Percentiles rank a stretch among this genome's conserved stretches.
phyloP scores from a whole-genome alignment of 2,113 vertebrate genomes.

The Salvator merianae region DNA sequence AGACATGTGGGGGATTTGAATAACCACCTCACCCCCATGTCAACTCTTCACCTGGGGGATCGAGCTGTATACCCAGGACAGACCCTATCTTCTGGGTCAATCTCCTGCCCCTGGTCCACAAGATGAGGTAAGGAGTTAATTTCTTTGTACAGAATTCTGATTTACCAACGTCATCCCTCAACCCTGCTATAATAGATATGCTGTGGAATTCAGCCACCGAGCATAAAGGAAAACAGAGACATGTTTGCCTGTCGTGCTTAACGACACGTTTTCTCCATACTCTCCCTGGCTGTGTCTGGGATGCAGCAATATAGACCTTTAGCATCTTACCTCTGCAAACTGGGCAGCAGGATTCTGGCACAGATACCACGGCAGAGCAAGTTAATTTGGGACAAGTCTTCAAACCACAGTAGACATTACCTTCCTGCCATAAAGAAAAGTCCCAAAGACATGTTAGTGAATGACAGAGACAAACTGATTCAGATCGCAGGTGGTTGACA shows the following conservation, averaged over 20 bases:
- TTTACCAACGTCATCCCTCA: too few relatives aligned
- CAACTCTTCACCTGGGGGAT: too few relatives aligned
- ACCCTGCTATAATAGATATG: neutral
- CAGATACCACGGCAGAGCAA: constrained; percentile 76
- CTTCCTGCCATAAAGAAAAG: constrained; percentile 72
- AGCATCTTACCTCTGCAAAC: constrained; percentile 78
- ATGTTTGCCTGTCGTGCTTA: neutral
- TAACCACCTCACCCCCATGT: too few relatives aligned
- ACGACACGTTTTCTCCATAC: neutral
- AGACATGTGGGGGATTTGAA: too few relatives aligned
- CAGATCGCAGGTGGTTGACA: neutral
- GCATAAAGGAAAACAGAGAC: neutral
- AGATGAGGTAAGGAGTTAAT: too few relatives aligned
- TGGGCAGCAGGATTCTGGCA: constrained; percentile 78
- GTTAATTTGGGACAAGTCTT: constrained; percentile 81
- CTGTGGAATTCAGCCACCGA: neutral
- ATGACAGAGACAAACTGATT: accelerated
- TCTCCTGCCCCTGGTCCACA: too few relatives aligned
- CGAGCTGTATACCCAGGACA: too few relatives aligned
- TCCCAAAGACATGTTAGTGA: constrained; percentile 7
- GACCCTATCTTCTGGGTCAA: too few relatives aligned
- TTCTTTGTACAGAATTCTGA: too few relatives aligned
- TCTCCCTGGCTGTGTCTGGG: neutral
- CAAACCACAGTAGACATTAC: constrained; percentile 81
- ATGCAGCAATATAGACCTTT: neutral